Percentiles rank a stretch among this genome's conserved stretches.
Evolutionary conservation across 2,888 invertebrate genomes (phyloP).

Genomic region (Tipula helvola): DNA sequence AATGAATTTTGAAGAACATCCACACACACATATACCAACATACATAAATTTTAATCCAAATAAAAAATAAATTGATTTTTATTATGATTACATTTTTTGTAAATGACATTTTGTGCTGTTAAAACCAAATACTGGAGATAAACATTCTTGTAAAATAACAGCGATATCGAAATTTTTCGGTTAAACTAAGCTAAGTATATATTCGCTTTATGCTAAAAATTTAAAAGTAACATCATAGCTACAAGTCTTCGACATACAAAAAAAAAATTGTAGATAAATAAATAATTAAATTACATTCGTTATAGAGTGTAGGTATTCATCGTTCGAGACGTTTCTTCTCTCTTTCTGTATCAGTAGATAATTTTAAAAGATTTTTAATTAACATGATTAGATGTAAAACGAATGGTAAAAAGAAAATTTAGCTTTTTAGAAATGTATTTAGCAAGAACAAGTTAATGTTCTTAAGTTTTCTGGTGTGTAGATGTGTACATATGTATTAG

Average conservation of each 20-base stretch:
- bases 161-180: no score
- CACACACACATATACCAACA: background rate
- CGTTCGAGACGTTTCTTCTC: background rate
- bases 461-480: background rate
- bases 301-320: background rate
- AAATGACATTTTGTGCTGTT: background rate
- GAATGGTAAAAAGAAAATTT: background rate
- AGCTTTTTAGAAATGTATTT: background rate
- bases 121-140: background rate
- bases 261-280: background rate
- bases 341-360: background rate
- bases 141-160: no score
- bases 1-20: no score
- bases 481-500: background rate
- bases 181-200: background rate
- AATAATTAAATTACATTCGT: background rate
- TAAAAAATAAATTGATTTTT: background rate
- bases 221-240: background rate
- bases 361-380: background rate
- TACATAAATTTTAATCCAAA: background rate
- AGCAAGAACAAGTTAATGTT: background rate
- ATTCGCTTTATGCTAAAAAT: background rate
- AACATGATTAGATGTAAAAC: background rate
- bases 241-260: background rate
- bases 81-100: background rate